A percentile compares a stretch with the other conserved stretches of the same genome.
Conservation (phyloP, 2,113 vertebrate genomes). For the Aramus guarauna region DNA sequence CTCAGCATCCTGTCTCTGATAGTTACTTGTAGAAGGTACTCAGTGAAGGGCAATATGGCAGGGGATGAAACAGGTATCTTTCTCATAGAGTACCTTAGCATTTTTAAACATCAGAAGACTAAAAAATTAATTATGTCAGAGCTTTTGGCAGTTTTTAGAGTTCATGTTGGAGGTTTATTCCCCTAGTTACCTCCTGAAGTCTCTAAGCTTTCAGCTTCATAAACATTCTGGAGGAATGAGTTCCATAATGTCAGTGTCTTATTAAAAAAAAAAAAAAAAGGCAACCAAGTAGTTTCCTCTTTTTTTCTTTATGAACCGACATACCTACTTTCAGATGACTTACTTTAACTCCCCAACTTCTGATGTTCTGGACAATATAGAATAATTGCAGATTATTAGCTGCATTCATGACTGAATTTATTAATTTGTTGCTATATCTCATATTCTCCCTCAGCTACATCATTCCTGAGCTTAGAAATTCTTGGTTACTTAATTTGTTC, state of each 20-base stretch:
- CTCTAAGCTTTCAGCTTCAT: neutral
- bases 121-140: neutral
- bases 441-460: neutral
- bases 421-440: neutral
- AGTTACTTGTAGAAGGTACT: neutral
- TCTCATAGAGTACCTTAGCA: neutral
- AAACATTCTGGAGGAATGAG: neutral
- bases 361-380: neutral
- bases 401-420: neutral
- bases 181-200: neutral
- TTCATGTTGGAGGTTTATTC: neutral
- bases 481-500: neutral
- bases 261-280: neutral
- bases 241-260: neutral
- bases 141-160: neutral
- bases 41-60: neutral
- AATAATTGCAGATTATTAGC: neutral
- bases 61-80: neutral
- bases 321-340: neutral
- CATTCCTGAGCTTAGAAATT: neutral
- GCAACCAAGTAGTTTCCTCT: neutral
- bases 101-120: neutral
- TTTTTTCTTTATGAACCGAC: neutral
- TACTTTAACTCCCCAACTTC: neutral
- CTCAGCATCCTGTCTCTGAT: neutral